Evolutionary conservation across 1,140 invertebrate species (phyloP).

Genomic region (Rhynchophorus ferrugineus): DNA sequence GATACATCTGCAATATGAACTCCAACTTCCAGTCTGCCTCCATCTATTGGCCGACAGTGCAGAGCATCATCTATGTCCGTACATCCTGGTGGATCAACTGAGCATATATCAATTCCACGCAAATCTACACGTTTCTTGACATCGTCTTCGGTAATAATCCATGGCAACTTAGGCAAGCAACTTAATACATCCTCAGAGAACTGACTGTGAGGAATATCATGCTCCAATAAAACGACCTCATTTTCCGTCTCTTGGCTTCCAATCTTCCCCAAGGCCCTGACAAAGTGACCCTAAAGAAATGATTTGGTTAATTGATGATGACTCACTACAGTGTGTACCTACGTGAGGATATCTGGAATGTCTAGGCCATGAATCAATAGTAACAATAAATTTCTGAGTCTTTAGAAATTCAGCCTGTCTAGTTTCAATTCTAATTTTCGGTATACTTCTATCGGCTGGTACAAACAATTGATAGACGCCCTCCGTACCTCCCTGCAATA

Average conservation of each 20-base stretch:
- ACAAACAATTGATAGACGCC: conserved; percentile 75
- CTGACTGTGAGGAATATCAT: conserved; percentile 91
- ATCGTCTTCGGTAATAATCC: conserved; percentile 83
- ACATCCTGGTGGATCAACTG: conserved; percentile 97
- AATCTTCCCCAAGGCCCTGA: conserved; percentile 71
- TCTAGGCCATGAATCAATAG: conserved; percentile 87
- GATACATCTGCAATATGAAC: conserved; percentile 96
- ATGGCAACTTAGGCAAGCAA: conserved; percentile 85
- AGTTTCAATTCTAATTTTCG: conserved; percentile 87
- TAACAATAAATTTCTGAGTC: conserved; percentile 82
- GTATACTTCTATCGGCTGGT: conserved; percentile 82
- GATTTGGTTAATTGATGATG: no score
- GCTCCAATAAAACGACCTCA: conserved; percentile 90
- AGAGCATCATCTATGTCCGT: conserved; percentile 99
- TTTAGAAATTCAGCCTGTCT: conserved; percentile 73
- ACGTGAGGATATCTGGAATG: conserved; percentile 68
- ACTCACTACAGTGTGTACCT: conserved; percentile 27
- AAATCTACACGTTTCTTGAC: conserved; percentile 73
- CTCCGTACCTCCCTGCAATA: conserved; percentile 72
- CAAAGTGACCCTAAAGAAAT: conserved; percentile 73
- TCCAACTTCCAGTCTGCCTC: conserved; percentile 80
- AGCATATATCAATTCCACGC: conserved; percentile 81
- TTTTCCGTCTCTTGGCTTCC: conserved; percentile 86
- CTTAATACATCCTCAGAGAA: conserved; percentile 92
- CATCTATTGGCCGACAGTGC: conserved; percentile 72